Evolutionary conservation across 2,797 vertebrate genomes (phyloP).

Genomic region (Semotilus atromaculatus): DNA sequence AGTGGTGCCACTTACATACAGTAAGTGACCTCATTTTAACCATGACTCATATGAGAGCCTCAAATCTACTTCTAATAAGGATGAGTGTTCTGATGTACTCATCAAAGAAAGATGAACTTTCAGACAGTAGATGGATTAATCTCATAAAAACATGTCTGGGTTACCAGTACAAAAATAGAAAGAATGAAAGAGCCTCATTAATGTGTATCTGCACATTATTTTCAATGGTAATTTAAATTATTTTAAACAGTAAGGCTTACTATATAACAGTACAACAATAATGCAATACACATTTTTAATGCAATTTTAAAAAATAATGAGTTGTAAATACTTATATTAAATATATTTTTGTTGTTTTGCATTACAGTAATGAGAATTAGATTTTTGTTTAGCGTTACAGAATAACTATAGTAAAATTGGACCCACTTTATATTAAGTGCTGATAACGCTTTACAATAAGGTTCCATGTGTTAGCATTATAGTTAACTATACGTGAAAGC

Average conservation of each 20-base stretch:
- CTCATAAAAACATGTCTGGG: not conserved
- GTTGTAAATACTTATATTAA: not conserved
- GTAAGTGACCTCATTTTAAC: conserved; percentile 39
- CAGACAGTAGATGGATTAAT: not conserved
- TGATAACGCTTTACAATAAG: not conserved
- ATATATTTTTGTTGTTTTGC: not conserved
- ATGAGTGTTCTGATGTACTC: not conserved
- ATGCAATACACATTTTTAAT: not conserved
- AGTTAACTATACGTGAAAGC: too few species aligned
- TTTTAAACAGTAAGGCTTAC: not conserved
- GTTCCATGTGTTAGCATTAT: too few species aligned
- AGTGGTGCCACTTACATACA: not conserved
- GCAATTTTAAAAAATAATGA: not conserved
- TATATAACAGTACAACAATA: not conserved
- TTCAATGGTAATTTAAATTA: not conserved
- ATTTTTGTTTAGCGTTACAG: not conserved
- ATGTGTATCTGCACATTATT: not conserved
- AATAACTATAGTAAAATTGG: not conserved
- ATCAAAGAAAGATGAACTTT: not conserved
- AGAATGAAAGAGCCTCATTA: not conserved
- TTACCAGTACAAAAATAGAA: not conserved
- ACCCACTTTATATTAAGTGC: not conserved
- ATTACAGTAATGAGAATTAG: not conserved
- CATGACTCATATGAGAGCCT: not conserved
- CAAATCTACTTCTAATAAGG: not conserved